These are phyloP conservation scores for Frankliniella intonsa DNA, from an alignment of 2,888 invertebrate species.

Conservation along the genomic window DNA sequence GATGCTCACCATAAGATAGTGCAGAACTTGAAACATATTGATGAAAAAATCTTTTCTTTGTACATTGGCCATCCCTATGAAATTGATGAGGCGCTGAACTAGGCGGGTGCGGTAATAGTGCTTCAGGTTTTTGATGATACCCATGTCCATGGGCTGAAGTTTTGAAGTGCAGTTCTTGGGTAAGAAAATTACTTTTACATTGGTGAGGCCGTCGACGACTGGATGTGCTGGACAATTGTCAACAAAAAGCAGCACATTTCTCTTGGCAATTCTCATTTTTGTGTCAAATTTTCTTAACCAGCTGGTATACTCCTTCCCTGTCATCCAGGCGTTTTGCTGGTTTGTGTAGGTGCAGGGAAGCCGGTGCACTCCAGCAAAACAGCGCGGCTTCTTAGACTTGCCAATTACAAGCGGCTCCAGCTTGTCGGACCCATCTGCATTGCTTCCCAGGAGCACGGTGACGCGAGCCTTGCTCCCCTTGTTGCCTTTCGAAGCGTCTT, in stretches of 20 bases:
- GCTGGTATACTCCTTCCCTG: conserved; percentile 39
- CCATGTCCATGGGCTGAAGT: conserved; percentile 34
- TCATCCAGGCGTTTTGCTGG: conserved; percentile 45
- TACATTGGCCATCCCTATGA: too few species aligned
- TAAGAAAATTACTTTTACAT: conserved; percentile 39
- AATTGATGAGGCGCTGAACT: too few species aligned
- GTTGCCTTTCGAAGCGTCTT: conserved; percentile 40
- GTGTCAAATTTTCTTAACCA: conserved; percentile 39
- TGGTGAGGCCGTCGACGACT: conserved; percentile 30
- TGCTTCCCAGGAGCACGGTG: conserved; percentile 42
- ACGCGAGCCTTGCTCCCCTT: conserved; percentile 43
- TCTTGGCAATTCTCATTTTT: conserved; percentile 37
- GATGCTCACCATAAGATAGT: too few species aligned
- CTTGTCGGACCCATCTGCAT: conserved; percentile 43
- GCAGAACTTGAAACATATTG: too few species aligned
- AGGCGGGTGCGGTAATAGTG: too few species aligned
- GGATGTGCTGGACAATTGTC: conserved; percentile 40
- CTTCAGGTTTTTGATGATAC: conserved; percentile 33
- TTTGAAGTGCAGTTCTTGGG: conserved; percentile 34
- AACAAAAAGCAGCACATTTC: conserved; percentile 40
- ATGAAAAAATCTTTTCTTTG: too few species aligned
- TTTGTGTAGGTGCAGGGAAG: conserved; percentile 41
- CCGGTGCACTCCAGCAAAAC: conserved; percentile 39
- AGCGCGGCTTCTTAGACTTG: conserved; percentile 42
- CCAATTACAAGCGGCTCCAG: conserved; percentile 42